These are phyloP conservation scores for Coregonus clupeaformis DNA, from an alignment of 2,113 vertebrate genomes.

Conservation along the genomic window DNA sequence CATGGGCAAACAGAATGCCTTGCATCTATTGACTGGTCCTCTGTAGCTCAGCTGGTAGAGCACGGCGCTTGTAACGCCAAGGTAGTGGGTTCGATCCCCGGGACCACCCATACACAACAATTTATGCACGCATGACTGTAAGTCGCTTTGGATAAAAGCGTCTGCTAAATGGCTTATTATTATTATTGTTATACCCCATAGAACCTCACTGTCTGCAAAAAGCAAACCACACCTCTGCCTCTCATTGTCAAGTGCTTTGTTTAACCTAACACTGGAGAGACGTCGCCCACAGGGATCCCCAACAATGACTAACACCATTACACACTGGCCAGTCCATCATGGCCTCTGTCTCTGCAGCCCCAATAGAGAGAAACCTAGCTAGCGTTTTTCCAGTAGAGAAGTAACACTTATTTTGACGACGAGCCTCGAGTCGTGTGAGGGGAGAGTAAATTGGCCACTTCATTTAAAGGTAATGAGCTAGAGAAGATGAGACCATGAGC, in stretches of 20 bases:
- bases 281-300: neutral
- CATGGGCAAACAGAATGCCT: slow-evolving; percentile 4
- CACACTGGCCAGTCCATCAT: neutral
- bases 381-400: neutral
- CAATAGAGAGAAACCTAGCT: neutral
- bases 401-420: neutral
- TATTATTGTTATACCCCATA: neutral
- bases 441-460: neutral
- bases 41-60: no score
- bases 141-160: no score
- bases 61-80: no score
- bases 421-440: neutral
- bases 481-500: neutral
- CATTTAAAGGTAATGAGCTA: neutral
- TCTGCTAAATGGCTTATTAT: no score
- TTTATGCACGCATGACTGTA: no score
- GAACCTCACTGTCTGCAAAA: neutral
- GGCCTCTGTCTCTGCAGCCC: neutral
- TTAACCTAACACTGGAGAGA: slow-evolving; percentile 14
- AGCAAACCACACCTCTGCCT: neutral
- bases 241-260: neutral
- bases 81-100: no score
- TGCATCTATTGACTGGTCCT: neutral
- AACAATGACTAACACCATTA: neutral
- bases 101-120: no score